Evolutionary conservation across 2,888 invertebrate species (phyloP).

Genomic region (Meteorus cinctellus): DNA sequence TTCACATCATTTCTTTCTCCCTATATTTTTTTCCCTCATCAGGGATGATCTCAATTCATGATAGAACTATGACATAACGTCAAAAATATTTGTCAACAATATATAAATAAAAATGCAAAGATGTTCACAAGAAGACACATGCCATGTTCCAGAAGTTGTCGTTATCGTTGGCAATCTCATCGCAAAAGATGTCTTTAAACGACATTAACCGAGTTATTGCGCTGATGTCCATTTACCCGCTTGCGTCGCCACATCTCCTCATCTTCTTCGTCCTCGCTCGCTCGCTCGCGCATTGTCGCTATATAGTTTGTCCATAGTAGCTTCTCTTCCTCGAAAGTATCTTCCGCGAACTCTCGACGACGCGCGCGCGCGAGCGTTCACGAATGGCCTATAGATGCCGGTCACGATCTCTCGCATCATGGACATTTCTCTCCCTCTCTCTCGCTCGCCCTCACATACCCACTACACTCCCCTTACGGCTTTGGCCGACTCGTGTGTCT

Average conservation of each 20-base stretch:
- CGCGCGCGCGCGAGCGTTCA: constrained; percentile 35
- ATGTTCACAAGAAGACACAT: neutral
- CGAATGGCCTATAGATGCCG: constrained; percentile 40
- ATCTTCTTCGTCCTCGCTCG: neutral
- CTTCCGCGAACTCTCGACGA: constrained; percentile 43
- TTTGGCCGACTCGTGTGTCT: constrained; percentile 1
- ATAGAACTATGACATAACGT: neutral
- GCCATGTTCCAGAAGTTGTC: neutral
- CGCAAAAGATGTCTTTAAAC: constrained; percentile 22
- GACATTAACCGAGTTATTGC: constrained; percentile 37
- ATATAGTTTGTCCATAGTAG: constrained; percentile 33
- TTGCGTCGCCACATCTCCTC: neutral
- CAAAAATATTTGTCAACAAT: neutral
- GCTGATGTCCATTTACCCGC: neutral
- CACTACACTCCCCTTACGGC: constrained; percentile 8
- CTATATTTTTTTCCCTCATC: neutral
- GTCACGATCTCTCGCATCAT: constrained; percentile 48
- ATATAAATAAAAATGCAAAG: neutral
- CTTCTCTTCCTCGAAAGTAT: constrained; percentile 45
- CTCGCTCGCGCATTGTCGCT: constrained; percentile 20
- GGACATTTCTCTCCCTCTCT: constrained; percentile 43
- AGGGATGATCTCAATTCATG: neutral
- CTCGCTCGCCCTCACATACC: neutral
- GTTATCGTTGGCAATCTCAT: constrained; percentile 21
- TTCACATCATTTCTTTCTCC: no score